phyloP scores from a whole-genome alignment of 2,888 invertebrate genomes.

The Pammene fasciana region DNA sequence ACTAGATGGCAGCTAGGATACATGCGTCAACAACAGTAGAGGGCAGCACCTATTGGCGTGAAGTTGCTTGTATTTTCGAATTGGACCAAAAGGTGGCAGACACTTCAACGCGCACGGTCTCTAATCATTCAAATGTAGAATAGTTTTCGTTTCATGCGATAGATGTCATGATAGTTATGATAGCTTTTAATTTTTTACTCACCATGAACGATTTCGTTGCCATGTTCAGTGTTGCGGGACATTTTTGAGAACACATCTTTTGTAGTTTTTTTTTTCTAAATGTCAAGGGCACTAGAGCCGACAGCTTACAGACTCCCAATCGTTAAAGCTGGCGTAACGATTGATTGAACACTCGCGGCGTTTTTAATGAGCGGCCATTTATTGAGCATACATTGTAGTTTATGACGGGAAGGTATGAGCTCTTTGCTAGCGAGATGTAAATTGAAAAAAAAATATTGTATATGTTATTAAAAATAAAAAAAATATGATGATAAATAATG shows the following conservation, averaged over 20 bases:
- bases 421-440: slow-evolving; percentile 7
- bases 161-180: slow-evolving; percentile 1
- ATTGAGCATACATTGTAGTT: slow-evolving; percentile 56
- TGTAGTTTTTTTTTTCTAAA: neutral
- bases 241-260: too few relatives aligned
- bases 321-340: slow-evolving; percentile 44
- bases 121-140: neutral
- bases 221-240: too few relatives aligned
- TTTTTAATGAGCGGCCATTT: slow-evolving; percentile 56
- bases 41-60: too few relatives aligned
- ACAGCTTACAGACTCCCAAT: slow-evolving; percentile 3
- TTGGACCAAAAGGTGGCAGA: too few relatives aligned
- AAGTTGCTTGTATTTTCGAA: too few relatives aligned
- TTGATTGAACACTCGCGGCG: slow-evolving; percentile 55
- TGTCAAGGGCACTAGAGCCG: neutral
- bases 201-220: too few relatives aligned
- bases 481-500: too few relatives aligned
- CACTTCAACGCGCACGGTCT: too few relatives aligned
- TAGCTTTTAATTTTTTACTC: too few relatives aligned
- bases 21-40: too few relatives aligned
- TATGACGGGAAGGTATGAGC: slow-evolving; percentile 45
- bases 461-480: too few relatives aligned
- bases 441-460: neutral
- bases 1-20: too few relatives aligned
- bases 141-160: neutral